Evolutionary conservation across 2,797 vertebrate genomes (phyloP), one percentile per base, ranked within the genome.

Genomic region (Rachycentron canadum): DNA sequence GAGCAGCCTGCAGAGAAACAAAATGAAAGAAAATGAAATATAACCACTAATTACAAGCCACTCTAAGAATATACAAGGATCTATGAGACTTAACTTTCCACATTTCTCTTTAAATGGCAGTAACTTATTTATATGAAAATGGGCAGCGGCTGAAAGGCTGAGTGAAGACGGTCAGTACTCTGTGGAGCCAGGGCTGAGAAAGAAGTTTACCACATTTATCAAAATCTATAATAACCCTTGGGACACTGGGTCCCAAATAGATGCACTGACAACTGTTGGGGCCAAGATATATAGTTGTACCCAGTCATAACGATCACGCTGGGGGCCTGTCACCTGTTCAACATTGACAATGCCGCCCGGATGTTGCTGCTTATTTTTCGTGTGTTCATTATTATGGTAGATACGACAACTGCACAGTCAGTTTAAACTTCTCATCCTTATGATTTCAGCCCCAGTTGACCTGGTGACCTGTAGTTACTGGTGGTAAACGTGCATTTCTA

Each of bases 1-100:
- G 89, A 69, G 70, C 74, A 38, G 67, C 79, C 95, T 95, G 64
- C 34, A 7, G 52, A 57, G 10, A 26, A 0, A 69, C 55, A 41
- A 17, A 30, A n/a, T 1, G 1, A 64, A 8, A 43, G 5, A 9
- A 23, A 25, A 8, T 34, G 1, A 66, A 40, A 26, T 7, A 41
- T 14, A 1, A 34, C 40, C 21, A 3, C 30, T 23, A 21, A 30
- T 62, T 7, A 40, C 0, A 34, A 56, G 28, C 13, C 10, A 7
- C 9, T 1, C 2, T 2, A 4, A 56, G 28, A 17, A 45, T 41
- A 41, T 19, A n/a, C 14, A 3, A 14, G n/a, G 7, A 36, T 43
- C 30, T n/a, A 12, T 38, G 21, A 1, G 0, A 7, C 11, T 41
- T 6, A n/a, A n/a, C 25, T 14, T 17, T 13, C 21, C 38, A 65